Conservation (phyloP, 2,888 invertebrate species). For the Ganaspis brasiliensis region DNA sequence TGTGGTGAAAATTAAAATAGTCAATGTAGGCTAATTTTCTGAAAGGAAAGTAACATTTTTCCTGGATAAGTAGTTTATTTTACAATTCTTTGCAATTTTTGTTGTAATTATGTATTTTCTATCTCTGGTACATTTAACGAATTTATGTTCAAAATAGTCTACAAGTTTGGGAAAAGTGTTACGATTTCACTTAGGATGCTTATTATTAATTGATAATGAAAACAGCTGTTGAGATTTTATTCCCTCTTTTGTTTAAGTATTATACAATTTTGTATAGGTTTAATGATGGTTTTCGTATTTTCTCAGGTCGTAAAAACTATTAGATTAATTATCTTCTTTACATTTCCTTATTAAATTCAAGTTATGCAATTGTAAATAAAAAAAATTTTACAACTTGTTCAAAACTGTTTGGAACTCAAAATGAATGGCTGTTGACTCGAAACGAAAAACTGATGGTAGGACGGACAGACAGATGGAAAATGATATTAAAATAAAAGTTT, state of each 20-base stretch:
- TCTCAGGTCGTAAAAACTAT: background rate
- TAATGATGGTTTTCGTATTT: constrained; percentile 9
- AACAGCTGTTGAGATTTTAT: constrained; percentile 19
- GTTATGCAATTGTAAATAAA: no score
- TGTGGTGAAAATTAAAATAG: background rate
- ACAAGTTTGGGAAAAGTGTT: constrained; percentile 22
- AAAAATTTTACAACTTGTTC: no score
- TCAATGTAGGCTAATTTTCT: constrained; percentile 7
- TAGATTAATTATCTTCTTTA: no score
- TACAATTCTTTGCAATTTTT: background rate
- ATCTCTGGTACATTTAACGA: background rate
- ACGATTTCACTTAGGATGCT: constrained; percentile 39
- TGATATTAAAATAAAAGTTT: no score
- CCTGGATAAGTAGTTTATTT: background rate
- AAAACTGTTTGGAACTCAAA: no score
- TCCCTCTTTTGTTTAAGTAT: background rate
- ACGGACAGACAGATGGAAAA: no score
- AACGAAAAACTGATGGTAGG: no score
- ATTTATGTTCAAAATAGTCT: background rate
- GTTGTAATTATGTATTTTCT: background rate
- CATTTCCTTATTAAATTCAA: no score
- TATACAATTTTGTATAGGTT: background rate
- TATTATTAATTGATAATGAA: constrained; percentile 24
- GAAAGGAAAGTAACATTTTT: constrained; percentile 6
- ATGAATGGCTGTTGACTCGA: no score